Evolutionary conservation across 2,797 vertebrate species (phyloP), one percentile per base, ranked within the genome.

Genomic region (Pipistrellus kuhlii): DNA sequence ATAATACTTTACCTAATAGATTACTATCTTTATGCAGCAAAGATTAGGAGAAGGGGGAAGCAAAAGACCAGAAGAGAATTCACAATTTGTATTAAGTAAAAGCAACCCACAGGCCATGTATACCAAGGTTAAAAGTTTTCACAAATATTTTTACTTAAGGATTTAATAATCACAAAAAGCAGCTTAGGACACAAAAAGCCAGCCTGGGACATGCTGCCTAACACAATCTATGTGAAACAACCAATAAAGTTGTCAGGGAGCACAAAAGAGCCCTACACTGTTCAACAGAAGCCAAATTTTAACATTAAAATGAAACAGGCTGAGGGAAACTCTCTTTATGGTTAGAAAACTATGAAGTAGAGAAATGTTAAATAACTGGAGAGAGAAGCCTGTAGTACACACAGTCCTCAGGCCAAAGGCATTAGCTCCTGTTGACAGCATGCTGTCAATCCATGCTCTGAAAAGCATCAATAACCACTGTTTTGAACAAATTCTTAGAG

Each of bases 21-120:
- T 81, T 83, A 62, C 92, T 91, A 88, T 93, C 85, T 96, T 73
- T 88, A 88, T 66, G 73, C 64, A 85, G 55, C 75, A 96, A 86
- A 93, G 75, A 84, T 59, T 12, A 59, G 38, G 32, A 44, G 46
- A 82, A 51, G 48, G 53, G 48, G 44, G 41, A 91, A 93, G 57
- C 38, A 55, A 93, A 93, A 44, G 46, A 35, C 59, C 75, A 73
- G 11, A 32, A 85, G 25, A 68, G 5, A 94, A 91, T 57, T 14
- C 71, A 55, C 27, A 88, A 55, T 71, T 77, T 89, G n/a, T 73
- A 78, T 48, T 81, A 87, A 91, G 59, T 21, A 69, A 84, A 55
- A 84, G 44, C 91, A 84, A 72, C 15, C 72, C 69, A 77, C 2
- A 66, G 78, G 20, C 35, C 62, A 69, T 81, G 94, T 87, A 20